Evolutionary conservation across 2,888 invertebrate genomes (phyloP).

Genomic region (Allophyes oxyacanthae): DNA sequence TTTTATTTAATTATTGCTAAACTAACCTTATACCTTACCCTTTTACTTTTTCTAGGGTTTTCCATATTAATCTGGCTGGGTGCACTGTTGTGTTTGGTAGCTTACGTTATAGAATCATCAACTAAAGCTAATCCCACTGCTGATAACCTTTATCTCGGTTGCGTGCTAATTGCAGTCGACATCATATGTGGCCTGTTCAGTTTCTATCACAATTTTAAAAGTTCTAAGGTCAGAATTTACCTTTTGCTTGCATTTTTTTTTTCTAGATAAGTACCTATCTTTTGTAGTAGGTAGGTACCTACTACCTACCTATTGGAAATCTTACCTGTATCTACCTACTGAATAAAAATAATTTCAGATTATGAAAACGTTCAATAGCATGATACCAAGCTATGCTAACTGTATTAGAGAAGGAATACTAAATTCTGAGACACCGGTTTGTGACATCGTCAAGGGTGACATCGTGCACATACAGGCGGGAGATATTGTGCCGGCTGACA

Average conservation of each 20-base stretch:
- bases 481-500: slow-evolving; percentile 99
- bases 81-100: slow-evolving; percentile 91
- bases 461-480: slow-evolving; percentile 96
- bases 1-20: too few relatives aligned
- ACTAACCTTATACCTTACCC: too few relatives aligned
- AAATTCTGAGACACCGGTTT: slow-evolving; percentile 94
- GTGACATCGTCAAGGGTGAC: slow-evolving; percentile 98
- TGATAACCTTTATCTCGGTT: slow-evolving; percentile 98
- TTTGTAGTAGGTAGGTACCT: too few relatives aligned
- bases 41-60: slow-evolving; percentile 90
- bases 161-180: slow-evolving; percentile 97
- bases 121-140: slow-evolving; percentile 96
- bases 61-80: slow-evolving; percentile 94
- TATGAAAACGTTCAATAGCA: slow-evolving; percentile 99
- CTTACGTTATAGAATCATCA: slow-evolving; percentile 90
- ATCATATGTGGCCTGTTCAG: slow-evolving; percentile 99
- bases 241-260: neutral
- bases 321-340: too few relatives aligned
- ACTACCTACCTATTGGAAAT: too few relatives aligned
- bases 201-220: slow-evolving; percentile 99
- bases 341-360: slow-evolving; percentile 88
- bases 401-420: slow-evolving; percentile 96
- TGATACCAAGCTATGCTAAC: slow-evolving; percentile 97
- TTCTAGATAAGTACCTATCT: neutral
- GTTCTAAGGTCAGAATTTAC: slow-evolving; percentile 90